Base-by-base conservation (phyloP, 2,888 invertebrate species). In the Thymelicus lineola region DNA sequence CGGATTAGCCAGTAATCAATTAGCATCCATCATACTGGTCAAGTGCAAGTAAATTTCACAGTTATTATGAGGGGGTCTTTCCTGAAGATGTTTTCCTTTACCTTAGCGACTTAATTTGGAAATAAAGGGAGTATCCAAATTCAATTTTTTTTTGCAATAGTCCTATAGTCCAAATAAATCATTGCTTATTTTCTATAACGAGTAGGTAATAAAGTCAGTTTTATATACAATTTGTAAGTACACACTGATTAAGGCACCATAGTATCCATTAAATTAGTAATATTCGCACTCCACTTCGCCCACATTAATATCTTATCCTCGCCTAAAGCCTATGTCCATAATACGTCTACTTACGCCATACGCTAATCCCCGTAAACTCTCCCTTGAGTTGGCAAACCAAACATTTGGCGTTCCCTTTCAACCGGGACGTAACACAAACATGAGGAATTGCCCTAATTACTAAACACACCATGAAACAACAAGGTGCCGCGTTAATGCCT, bases 381-480 rank as follows among this genome's bases (percentile, higher is more conserved):
- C 63, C 63, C 63, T 57, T 1, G 58, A 66, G 66, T 66, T 66
- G 35, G 48, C 17, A 58, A 66, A 58, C 58, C 58, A 66, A 66
- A 66, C 66, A 66, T 35, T 46, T 36, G 36, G 48, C 58, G 48
- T 48, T 50, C 50, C 63, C 62, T 50, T 61, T 48, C 20, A 36
- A 7, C 20, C 55, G 36, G 62, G 35, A 42, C 58, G 48, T 17
- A 66, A 66, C 48, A 66, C 48, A 66, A 66, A 66, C 66, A 66
- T 36, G 57, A 65, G 65, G 46, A 66, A 48, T 59, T 66, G 12
- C 66, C 58, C 58, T 66, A 66, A 66, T 66, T 66, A 66, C 66
- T 66, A 55, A 66, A 66, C 20, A 66, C 58, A 66, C 58, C 46
- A 59, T 58, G 66, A 65, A 66, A 66, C 58, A 66, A 66, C 46